phyloP scores from a whole-genome alignment of 2,113 vertebrate genomes.

The Benthochromis sp. region DNA sequence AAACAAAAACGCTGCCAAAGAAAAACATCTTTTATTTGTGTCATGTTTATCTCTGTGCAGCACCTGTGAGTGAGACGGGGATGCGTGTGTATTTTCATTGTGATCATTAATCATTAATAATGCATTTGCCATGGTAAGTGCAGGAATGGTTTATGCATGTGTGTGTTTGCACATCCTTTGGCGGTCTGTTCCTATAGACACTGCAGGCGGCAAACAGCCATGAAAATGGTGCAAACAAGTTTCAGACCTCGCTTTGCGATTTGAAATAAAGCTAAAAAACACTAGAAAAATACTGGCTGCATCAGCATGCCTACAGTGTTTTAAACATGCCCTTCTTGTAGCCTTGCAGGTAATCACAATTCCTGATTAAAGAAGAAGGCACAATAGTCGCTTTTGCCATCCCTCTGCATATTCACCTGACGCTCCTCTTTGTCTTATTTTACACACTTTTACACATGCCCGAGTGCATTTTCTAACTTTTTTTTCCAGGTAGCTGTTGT shows the following conservation, averaged over 20 bases:
- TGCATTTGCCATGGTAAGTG: background rate
- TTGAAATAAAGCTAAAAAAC: background rate
- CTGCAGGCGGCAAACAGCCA: background rate
- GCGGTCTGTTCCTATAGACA: background rate
- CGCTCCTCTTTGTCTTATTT: background rate
- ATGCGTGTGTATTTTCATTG: conserved; percentile 10
- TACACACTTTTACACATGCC: background rate
- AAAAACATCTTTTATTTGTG: conserved; percentile 36
- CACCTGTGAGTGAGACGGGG: conserved; percentile 30
- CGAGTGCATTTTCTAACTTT: background rate
- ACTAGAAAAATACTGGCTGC: background rate
- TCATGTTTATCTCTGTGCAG: conserved; percentile 44
- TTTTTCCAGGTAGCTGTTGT: background rate
- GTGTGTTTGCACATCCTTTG: background rate
- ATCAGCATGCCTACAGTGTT: background rate
- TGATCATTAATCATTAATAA: conserved; percentile 48
- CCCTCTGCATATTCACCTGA: background rate
- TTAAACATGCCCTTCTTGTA: background rate
- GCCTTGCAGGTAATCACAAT: background rate
- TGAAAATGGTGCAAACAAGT: background rate
- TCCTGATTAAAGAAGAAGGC: background rate
- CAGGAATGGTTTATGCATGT: background rate
- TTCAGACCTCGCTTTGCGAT: background rate
- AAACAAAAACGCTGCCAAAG: background rate
- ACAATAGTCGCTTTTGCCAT: rapidly evolving